Conservation (phyloP, 2,113 vertebrate species). For the Irena cyanogastra region DNA sequence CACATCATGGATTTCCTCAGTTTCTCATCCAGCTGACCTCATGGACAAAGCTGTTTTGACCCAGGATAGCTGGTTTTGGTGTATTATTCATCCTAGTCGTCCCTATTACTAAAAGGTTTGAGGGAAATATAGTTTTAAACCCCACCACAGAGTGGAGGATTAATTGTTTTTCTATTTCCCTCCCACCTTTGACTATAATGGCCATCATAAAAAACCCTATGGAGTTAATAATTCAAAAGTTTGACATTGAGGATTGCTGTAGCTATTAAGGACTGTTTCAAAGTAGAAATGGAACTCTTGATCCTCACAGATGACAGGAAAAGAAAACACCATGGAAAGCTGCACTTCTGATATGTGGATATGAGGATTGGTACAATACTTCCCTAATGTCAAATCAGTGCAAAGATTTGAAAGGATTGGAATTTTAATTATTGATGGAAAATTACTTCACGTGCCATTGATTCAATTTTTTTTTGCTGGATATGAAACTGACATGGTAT, state of each 20-base stretch:
- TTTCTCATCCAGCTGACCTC: not conserved
- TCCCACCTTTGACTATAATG: accelerated
- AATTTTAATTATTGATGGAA: not conserved
- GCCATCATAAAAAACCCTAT: accelerated
- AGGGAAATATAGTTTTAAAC: not conserved
- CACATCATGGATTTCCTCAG: not conserved
- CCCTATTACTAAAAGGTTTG: not conserved
- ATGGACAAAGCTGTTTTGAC: not conserved
- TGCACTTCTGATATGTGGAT: not conserved
- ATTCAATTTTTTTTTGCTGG: not conserved
- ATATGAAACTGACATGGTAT: not conserved
- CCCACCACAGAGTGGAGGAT: accelerated
- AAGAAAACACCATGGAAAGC: not conserved
- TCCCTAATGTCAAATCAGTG: not conserved
- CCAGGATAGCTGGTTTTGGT: not conserved
- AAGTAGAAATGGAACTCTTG: not conserved
- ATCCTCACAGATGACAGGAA: not conserved
- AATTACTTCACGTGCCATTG: not conserved
- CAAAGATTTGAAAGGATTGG: not conserved
- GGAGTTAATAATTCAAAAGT: not conserved
- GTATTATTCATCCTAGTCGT: accelerated
- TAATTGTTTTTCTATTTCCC: not conserved
- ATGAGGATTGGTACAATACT: not conserved
- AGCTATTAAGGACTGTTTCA: not conserved
- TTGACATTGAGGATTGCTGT: not conserved